These are phyloP conservation scores for Drosophila kuntzei DNA, from an alignment of 2,888 invertebrate species.

Conservation along the genomic window DNA sequence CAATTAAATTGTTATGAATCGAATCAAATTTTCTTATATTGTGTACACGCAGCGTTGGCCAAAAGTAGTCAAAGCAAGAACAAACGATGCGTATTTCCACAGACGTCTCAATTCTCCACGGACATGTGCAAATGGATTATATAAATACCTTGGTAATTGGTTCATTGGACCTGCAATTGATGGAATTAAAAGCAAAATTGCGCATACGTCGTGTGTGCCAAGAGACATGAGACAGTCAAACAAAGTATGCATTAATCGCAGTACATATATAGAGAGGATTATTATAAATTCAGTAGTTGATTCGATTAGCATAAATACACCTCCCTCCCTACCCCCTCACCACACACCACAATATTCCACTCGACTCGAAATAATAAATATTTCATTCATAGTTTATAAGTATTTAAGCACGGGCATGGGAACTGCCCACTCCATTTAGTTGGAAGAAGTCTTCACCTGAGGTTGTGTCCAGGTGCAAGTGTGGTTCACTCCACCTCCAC, in stretches of 20 bases:
- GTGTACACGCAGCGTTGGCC: conserved; percentile 43
- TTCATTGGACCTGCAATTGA: conserved; percentile 12
- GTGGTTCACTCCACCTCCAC: background rate
- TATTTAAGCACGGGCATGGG: conserved; percentile 21
- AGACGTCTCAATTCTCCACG: conserved; percentile 11
- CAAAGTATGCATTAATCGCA: conserved; percentile 7
- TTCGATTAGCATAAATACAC: conserved; percentile 23
- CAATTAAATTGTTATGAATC: conserved; percentile 40
- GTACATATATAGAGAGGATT: background rate
- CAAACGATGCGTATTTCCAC: conserved; percentile 1
- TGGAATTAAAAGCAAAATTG: conserved; percentile 23
- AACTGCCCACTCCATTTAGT: conserved; percentile 15
- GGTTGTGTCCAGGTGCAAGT: conserved; percentile 38
- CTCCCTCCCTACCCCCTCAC: too few species aligned
- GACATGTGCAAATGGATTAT: conserved; percentile 33
- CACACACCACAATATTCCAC: too few species aligned
- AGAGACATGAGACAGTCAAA: background rate
- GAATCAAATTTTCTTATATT: conserved; percentile 14
- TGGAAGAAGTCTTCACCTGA: conserved; percentile 28
- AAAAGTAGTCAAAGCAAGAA: background rate
- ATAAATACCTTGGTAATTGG: conserved; percentile 30
- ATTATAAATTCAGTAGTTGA: conserved; percentile 7
- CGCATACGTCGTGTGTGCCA: conserved; percentile 29
- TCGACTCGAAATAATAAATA: conserved; percentile 20
- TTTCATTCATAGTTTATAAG: conserved; percentile 45